These are phyloP conservation scores for Copidosoma floridanum DNA, from an alignment of 1,140 invertebrate species.

Conservation along the genomic window DNA sequence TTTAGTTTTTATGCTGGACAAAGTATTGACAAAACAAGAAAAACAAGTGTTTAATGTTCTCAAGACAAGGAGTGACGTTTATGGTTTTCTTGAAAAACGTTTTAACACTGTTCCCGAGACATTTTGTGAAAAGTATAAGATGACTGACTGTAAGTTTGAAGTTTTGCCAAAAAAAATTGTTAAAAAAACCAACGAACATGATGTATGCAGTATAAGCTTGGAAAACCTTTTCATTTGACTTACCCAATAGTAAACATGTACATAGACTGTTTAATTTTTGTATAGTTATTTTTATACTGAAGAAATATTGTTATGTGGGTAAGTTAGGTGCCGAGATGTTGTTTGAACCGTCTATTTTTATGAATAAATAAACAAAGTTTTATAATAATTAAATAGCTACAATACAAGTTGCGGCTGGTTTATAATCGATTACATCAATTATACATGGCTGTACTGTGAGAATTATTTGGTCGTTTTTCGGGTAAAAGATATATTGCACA, in stretches of 20 bases:
- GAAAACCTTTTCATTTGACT: slow-evolving; percentile 31
- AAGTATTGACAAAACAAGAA: slow-evolving; percentile 68
- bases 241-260: not conserved
- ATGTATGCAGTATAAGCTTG: slow-evolving; percentile 26
- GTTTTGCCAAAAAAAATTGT: slow-evolving; percentile 15
- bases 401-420: no score
- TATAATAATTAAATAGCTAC: slow-evolving; percentile 29
- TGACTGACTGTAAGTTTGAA: slow-evolving; percentile 43
- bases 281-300: not conserved
- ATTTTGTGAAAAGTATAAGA: slow-evolving; percentile 30
- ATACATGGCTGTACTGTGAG: no score
- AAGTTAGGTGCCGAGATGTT: not conserved
- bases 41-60: slow-evolving; percentile 78
- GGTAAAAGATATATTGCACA: no score
- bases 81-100: slow-evolving; percentile 68
- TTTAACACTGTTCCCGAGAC: slow-evolving; percentile 51
- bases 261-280: not conserved
- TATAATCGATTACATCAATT: no score
- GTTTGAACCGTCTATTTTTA: not conserved
- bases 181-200: slow-evolving; percentile 12
- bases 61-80: slow-evolving; percentile 66
- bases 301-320: not conserved
- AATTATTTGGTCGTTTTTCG: no score
- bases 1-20: slow-evolving; percentile 90
- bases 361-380: not conserved